Percentiles rank a stretch among this genome's conserved stretches.
Conservation (phyloP, 2,113 vertebrate species). For the Sylvietta virens region DNA sequence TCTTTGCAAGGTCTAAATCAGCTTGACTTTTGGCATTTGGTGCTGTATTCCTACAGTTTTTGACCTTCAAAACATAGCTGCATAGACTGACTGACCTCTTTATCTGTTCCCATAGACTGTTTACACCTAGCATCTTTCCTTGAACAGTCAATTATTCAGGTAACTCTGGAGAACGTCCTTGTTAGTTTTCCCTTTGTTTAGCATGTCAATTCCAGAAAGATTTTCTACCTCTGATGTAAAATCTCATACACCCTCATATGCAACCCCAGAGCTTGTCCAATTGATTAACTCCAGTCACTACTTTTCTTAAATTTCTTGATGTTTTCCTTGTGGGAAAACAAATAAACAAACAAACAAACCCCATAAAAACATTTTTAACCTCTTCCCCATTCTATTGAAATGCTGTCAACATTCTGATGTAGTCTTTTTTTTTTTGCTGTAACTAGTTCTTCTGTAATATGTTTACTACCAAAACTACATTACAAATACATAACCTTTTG, state of each 20-base stretch:
- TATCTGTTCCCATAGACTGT: conserved; percentile 10
- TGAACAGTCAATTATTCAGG: not conserved
- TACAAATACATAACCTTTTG: not conserved
- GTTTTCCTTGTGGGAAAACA: not conserved
- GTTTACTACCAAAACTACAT: not conserved
- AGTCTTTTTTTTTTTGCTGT: not conserved
- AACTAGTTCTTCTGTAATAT: not conserved
- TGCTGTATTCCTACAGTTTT: not conserved
- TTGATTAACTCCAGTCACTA: not conserved
- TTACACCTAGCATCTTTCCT: conserved; percentile 21
- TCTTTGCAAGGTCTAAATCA: conserved; percentile 50
- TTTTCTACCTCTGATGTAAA: not conserved
- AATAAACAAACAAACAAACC: not conserved
- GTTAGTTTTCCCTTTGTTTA: not conserved
- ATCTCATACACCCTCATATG: not conserved
- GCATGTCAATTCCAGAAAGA: not conserved
- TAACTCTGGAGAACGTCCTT: not conserved
- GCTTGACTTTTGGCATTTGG: conserved; percentile 56
- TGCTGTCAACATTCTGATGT: not conserved
- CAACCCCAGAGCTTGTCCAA: not conserved
- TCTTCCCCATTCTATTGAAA: not conserved
- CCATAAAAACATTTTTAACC: not conserved
- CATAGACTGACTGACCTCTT: not conserved
- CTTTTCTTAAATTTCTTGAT: not conserved
- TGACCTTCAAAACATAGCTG: conserved; percentile 7